Evolutionary conservation across 2,113 vertebrate genomes (phyloP).

Genomic region (Rhipidura dahli): DNA sequence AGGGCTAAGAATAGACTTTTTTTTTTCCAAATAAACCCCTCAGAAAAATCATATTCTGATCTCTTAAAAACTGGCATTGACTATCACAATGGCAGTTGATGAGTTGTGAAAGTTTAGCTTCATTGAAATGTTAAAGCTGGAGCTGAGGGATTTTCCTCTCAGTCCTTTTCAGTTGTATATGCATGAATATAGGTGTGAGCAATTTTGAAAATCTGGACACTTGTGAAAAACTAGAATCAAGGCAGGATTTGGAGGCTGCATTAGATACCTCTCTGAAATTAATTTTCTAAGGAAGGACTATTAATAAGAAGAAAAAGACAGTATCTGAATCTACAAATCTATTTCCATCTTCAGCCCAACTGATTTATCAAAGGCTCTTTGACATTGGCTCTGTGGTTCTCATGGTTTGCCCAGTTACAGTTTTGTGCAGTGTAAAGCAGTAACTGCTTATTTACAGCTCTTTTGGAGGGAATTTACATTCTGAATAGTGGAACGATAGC

Average conservation of each 20-base stretch:
- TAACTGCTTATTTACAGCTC: background rate
- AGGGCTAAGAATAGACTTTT: background rate
- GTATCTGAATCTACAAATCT: background rate
- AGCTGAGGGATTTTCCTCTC: background rate
- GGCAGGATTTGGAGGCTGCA: background rate
- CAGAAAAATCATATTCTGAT: background rate
- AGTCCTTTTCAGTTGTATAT: background rate
- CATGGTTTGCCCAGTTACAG: background rate
- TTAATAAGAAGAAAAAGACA: background rate
- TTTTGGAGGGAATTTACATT: constrained; percentile 5
- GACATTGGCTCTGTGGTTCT: background rate
- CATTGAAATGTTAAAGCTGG: background rate
- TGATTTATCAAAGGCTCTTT: background rate
- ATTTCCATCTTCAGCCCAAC: background rate
- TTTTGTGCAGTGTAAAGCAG: background rate
- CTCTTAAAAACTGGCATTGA: background rate
- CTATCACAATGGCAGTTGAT: background rate
- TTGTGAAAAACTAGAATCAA: background rate
- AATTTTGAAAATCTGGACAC: background rate
- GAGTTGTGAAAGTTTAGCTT: background rate
- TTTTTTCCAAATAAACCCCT: background rate
- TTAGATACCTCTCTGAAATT: background rate
- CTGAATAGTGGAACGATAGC: background rate
- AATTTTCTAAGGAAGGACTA: background rate
- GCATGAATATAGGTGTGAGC: background rate